Percentiles rank a stretch among this genome's conserved stretches.
Conservation (phyloP, 2,113 vertebrate species). For the Morphnarchus princeps region DNA sequence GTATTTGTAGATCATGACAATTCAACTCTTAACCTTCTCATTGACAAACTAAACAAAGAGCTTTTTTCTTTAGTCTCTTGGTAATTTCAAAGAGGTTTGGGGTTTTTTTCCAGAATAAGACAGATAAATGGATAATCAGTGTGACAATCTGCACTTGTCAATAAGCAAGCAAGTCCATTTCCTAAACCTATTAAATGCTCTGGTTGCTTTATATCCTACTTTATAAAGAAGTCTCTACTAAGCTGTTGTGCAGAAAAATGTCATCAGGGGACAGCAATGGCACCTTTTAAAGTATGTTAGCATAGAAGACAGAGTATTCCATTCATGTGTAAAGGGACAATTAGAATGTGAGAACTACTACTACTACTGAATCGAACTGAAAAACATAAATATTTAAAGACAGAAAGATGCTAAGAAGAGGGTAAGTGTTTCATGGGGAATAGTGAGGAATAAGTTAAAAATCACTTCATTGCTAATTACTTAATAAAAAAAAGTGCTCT, state of each 20-base stretch:
- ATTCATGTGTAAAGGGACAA: not conserved
- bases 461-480: not conserved
- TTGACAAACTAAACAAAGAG: not conserved
- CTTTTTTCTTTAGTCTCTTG: not conserved
- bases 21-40: not conserved
- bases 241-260: not conserved
- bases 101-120: not conserved
- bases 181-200: not conserved
- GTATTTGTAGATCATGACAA: not conserved
- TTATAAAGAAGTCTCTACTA: not conserved
- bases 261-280: not conserved
- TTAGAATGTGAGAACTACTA: not conserved
- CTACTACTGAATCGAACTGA: not conserved
- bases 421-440: not conserved
- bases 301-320: not conserved
- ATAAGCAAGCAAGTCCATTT: not conserved
- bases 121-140: not conserved
- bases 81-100: not conserved
- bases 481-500: not conserved
- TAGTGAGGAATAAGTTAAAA: not conserved
- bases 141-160: not conserved
- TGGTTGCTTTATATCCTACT: not conserved
- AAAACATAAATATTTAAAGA: not conserved
- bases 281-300: not conserved
- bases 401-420: not conserved